These are phyloP conservation scores for Charanyca ferruginea DNA, from an alignment of 2,888 invertebrate genomes.

Conservation along the genomic window DNA sequence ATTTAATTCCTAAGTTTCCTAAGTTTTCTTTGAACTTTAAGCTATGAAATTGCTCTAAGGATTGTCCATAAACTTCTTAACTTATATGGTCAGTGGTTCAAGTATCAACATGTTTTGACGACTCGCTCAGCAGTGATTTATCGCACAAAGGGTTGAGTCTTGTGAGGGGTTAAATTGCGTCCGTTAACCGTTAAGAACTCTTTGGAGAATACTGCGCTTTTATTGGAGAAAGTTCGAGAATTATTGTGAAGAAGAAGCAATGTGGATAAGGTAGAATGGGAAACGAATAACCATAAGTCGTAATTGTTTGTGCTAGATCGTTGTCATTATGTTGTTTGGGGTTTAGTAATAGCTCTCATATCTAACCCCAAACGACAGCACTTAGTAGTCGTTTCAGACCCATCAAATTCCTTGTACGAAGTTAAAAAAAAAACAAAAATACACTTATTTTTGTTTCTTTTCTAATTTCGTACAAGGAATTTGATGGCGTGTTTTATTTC, in stretches of 20 bases:
- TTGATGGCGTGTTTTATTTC: no score
- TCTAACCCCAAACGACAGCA: not conserved
- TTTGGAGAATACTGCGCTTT: constrained; percentile 18
- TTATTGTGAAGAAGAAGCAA: constrained; percentile 10
- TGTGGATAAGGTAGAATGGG: not conserved
- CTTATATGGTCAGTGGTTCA: not conserved
- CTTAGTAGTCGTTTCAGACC: no score
- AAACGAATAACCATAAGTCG: constrained; percentile 21
- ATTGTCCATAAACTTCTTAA: constrained; percentile 19
- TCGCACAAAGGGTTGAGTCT: constrained; percentile 39
- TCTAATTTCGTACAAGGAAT: no score
- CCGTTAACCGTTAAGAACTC: constrained; percentile 19
- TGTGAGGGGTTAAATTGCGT: constrained; percentile 25
- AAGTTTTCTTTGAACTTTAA: not conserved
- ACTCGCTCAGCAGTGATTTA: constrained; percentile 44
- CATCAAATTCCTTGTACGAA: no score
- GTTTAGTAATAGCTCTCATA: constrained; percentile 1
- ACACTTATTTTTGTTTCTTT: no score
- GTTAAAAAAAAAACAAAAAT: no score
- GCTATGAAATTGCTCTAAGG: not conserved
- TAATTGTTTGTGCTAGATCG: constrained; percentile 7
- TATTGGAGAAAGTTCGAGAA: constrained; percentile 31
- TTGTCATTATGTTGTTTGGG: not conserved
- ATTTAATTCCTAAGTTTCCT: not conserved
- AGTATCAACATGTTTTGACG: constrained; percentile 55